A percentile compares a stretch with the other conserved stretches of the same genome.
Conservation (phyloP, 2,113 vertebrate species). For the Aleadryas rufinucha region DNA sequence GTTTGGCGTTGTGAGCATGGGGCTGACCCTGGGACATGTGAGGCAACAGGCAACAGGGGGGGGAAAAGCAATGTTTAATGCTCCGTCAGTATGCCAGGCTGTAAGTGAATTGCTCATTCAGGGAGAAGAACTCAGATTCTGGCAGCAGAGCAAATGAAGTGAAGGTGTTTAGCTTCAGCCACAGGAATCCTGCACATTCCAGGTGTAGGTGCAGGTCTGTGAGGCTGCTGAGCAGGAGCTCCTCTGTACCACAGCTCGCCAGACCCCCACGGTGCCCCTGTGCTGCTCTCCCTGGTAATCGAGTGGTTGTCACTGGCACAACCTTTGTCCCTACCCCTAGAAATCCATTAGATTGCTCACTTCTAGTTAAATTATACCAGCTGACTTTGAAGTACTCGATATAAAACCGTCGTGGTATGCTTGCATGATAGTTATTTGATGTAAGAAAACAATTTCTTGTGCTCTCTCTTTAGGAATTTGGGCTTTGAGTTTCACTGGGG, state of each 20-base stretch:
- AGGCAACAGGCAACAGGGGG: background rate
- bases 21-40: background rate
- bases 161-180: background rate
- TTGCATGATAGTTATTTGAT: slow-evolving; percentile 46
- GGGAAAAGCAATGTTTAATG: fast-evolving
- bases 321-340: background rate
- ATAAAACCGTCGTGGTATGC: background rate
- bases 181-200: background rate
- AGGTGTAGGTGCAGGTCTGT: background rate
- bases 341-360: slow-evolving; percentile 14
- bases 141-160: background rate
- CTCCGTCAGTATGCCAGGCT: background rate
- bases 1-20: background rate
- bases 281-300: background rate
- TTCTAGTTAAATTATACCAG: slow-evolving; percentile 27
- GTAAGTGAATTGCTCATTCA: background rate
- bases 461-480: slow-evolving; percentile 33
- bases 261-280: background rate
- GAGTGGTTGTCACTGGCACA: background rate
- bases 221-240: background rate
- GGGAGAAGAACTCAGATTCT: background rate
- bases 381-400: slow-evolving; percentile 23
- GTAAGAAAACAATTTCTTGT: slow-evolving; percentile 35
- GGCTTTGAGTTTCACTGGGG: slow-evolving; percentile 32
- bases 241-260: background rate